Percentiles rank a stretch among this genome's conserved stretches.
Conservation (phyloP, 2,797 vertebrate species). For the Ceryle rudis region DNA sequence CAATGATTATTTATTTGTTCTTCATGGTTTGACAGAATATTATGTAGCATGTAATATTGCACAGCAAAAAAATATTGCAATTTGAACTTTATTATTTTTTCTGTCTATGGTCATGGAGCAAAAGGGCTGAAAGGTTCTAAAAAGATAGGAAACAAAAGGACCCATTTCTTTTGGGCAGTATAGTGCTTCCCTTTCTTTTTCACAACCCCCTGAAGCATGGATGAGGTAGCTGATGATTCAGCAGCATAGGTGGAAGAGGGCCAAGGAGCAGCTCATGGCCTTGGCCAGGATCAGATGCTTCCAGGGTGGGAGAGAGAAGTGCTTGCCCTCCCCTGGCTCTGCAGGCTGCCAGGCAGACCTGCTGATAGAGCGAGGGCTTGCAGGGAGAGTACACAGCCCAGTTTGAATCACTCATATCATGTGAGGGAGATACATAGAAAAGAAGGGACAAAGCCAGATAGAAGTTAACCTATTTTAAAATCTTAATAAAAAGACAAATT, state of each 20-base stretch:
- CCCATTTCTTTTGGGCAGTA: not conserved
- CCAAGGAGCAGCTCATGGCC: not conserved
- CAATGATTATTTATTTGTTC: not conserved
- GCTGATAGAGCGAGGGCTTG: not conserved
- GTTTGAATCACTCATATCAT: rapidly evolving
- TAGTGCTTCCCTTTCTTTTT: not conserved
- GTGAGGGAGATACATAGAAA: not conserved
- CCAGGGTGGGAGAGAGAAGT: not conserved
- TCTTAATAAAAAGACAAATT: not conserved
- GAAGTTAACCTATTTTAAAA: not conserved
- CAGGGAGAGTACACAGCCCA: not conserved
- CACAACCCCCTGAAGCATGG: not conserved
- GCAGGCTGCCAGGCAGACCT: not conserved
- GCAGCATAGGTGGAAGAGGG: not conserved
- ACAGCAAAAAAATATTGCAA: not conserved
- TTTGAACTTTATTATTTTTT: not conserved
- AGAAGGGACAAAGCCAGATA: not conserved
- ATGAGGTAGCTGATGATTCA: not conserved
- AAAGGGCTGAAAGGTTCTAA: not conserved
- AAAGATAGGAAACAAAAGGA: not conserved
- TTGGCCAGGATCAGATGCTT: not conserved
- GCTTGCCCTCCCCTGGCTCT: not conserved
- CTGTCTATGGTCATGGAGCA: not conserved
- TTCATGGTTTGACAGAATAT: not conserved
- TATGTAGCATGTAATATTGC: not conserved